Base-by-base conservation (phyloP, 2,888 invertebrate species). In the Drosophila monieri region DNA sequence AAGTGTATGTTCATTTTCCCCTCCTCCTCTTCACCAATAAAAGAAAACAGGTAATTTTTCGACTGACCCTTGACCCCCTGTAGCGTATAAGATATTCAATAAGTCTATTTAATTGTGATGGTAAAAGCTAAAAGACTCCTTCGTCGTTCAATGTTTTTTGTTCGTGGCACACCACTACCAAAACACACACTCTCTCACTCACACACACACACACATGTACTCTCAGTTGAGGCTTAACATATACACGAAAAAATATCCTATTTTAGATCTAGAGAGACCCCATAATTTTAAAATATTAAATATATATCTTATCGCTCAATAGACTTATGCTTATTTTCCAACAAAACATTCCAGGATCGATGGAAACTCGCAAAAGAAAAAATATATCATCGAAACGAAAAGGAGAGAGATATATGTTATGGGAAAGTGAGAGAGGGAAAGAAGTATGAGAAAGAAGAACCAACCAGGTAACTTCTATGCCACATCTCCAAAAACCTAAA, bases 401-500 rank as follows among this genome's bases (percentile, higher is more conserved):
- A 6, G 35, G 25, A 62, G 9, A 43, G 49, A 30, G 18, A 49
- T 18, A 21, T 27, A 23, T 21, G 9, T 21, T 9, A 12, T 2
- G 49, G n/a, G 23, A 43, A n/a, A 35, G 25, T 10, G 32, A 48
- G 35, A 32, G 35, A 18, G n/a, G n/a, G 49, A 15, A 15, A 57
- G 43, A 27, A 18, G 18, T 18, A 18, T 18, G n/a, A 53, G 52
- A 62, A 73, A 65, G 62, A 64, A 64, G 61, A 61, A 51, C 60
- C 73, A 77, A 72, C 66, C 81, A 81, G 81, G 81, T 81, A 81
- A 81, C 81, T 85, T 71, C 81, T 85, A 73, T 73, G 81, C 75
- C 80, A 68, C 54, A 73, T 72, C 58, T 69, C 71, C 80, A 69
- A 51, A 69, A 81, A 85, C 35, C 14, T 81, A 81, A 69, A 81